Percentiles rank a stretch among this genome's conserved stretches.
phyloP scores from a whole-genome alignment of 1,140 invertebrate genomes.

The Augochlora pura region DNA sequence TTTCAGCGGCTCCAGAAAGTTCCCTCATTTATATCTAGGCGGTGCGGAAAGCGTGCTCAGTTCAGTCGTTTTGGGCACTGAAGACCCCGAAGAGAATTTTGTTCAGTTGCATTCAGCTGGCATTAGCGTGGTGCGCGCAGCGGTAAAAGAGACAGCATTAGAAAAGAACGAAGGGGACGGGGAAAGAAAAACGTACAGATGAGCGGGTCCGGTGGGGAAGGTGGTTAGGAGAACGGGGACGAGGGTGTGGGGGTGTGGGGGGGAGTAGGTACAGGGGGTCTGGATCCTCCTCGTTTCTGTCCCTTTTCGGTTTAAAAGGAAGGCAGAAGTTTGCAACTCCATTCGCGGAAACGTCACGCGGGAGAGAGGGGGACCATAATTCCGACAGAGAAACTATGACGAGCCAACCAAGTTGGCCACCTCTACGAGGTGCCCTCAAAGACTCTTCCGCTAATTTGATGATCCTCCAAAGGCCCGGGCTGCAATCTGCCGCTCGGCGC shows the following conservation, averaged over 20 bases:
- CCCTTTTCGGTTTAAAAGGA: constrained; percentile 46
- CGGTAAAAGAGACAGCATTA: constrained; percentile 43
- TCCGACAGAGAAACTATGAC: constrained; percentile 67
- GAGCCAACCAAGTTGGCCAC: constrained; percentile 68
- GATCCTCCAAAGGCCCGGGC: constrained; percentile 76
- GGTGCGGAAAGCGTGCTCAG: constrained; percentile 50
- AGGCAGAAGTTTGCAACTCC: constrained; percentile 74
- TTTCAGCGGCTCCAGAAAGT: constrained; percentile 53
- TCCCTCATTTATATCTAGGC: constrained; percentile 65
- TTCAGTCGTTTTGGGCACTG: constrained; percentile 55
- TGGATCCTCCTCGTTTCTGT: constrained; percentile 29
- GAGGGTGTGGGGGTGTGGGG: constrained; percentile 39
- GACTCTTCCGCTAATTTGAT: constrained; percentile 79
- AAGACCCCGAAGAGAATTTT: constrained; percentile 40
- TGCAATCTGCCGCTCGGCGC: constrained; percentile 75
- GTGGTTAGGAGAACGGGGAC: too few species aligned
- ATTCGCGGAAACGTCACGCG: constrained; percentile 65
- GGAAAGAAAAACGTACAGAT: constrained; percentile 34
- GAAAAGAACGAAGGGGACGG: constrained; percentile 64
- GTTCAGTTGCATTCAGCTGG: constrained; percentile 52
- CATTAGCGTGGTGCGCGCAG: constrained; percentile 48
- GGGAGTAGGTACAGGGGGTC: constrained; percentile 40
- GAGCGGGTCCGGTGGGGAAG: neutral
- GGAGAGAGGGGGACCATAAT: constrained; percentile 63
- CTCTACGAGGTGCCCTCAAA: constrained; percentile 74